These are phyloP conservation scores for Molossus alvarezi DNA, from an alignment of 2,797 vertebrate species.

Conservation along the genomic window DNA sequence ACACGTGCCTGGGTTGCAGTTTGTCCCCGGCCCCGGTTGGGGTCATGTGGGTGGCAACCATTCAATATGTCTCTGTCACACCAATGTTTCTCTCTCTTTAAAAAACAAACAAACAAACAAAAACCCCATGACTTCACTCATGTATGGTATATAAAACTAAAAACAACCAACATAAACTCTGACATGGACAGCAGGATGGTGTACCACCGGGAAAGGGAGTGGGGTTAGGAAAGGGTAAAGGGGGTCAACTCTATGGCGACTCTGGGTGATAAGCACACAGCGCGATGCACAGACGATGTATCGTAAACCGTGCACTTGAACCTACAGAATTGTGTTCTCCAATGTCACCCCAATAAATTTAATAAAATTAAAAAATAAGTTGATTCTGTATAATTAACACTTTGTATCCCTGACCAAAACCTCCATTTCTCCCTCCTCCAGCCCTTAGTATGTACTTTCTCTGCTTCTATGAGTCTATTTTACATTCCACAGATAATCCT, in stretches of 20 bases:
- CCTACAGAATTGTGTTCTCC: not conserved
- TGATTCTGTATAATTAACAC: not conserved
- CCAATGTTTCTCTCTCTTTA: no score
- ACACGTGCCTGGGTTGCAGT: no score
- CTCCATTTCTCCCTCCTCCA: not conserved
- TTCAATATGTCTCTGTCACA: no score
- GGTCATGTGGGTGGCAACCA: no score
- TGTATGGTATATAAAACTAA: no score
- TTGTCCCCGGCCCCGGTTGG: no score
- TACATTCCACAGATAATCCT: not conserved
- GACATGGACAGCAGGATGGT: not conserved
- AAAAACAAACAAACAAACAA: no score
- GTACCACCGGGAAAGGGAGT: not conserved
- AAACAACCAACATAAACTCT: not conserved
- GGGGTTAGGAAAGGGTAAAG: not conserved
- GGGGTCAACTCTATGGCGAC: not conserved
- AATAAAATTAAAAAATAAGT: not conserved
- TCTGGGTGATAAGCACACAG: not conserved
- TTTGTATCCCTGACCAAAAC: not conserved
- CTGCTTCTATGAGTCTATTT: not conserved
- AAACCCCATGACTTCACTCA: no score
- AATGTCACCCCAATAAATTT: not conserved
- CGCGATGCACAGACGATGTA: not conserved
- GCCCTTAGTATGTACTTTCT: not conserved
- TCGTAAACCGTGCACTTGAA: not conserved